phyloP scores from a whole-genome alignment of 2,888 invertebrate species.

The Gastrophysa polygoni region DNA sequence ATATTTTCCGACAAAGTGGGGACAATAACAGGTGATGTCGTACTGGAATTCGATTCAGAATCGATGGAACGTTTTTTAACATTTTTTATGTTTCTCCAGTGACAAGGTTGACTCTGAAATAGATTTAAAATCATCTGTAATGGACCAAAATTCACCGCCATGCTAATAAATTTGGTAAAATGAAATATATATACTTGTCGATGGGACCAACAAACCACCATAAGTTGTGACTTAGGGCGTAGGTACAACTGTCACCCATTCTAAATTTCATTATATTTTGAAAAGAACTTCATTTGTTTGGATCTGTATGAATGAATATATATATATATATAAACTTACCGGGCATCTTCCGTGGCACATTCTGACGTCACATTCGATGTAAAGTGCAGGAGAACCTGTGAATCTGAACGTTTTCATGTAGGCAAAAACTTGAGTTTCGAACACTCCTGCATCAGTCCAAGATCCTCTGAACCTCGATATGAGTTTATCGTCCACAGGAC shows the following conservation, averaged over 20 bases:
- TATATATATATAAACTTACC: constrained; percentile 67
- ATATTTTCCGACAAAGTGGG: constrained; percentile 81
- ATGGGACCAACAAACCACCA: no score
- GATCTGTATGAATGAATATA: no score
- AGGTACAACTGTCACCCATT: no score
- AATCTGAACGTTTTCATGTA: constrained; percentile 95
- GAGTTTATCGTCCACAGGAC: constrained; percentile 91
- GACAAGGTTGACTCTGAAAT: constrained; percentile 85
- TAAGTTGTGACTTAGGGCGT: no score
- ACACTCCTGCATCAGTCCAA: constrained; percentile 90
- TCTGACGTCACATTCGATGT: constrained; percentile 92
- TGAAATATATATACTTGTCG: no score
- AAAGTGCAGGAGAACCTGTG: constrained; percentile 91
- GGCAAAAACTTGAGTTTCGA: constrained; percentile 92
- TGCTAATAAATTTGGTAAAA: no score
- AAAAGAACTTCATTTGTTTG: no score
- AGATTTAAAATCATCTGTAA: no score
- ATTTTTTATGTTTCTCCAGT: constrained; percentile 89
- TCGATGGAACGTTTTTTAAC: constrained; percentile 76
- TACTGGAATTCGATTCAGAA: constrained; percentile 55
- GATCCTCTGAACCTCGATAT: constrained; percentile 91
- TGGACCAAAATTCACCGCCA: no score
- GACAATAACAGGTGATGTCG: constrained; percentile 45
- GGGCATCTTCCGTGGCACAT: constrained; percentile 96
- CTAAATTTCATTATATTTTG: no score